Evolutionary conservation across 2,888 invertebrate species (phyloP).

Genomic region (Trileptium ribeirensis): DNA sequence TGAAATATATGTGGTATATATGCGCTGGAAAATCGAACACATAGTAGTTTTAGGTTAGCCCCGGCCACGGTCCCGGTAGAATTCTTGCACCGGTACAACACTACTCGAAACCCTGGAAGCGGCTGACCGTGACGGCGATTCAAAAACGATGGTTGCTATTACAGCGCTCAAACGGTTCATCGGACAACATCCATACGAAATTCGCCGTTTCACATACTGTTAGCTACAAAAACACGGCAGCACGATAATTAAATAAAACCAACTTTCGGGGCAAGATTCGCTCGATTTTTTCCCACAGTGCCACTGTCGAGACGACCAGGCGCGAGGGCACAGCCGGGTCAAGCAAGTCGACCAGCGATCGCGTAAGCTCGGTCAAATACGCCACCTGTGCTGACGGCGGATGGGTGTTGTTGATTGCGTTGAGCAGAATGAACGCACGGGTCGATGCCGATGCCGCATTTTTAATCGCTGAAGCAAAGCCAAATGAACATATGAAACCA

Average conservation of each 20-base stretch:
- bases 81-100: no score
- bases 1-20: no score
- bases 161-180: no score
- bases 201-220: no score
- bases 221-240: neutral
- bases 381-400: neutral
- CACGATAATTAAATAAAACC: neutral
- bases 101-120: no score
- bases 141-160: no score
- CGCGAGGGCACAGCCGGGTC: neutral
- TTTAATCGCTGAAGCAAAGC: neutral
- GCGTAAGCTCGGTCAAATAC: neutral
- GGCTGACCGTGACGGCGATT: no score
- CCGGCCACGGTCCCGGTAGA: no score
- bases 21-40: no score
- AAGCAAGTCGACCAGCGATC: neutral
- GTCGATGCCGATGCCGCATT: neutral
- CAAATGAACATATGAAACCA: no score
- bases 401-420: neutral
- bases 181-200: no score
- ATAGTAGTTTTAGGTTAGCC: no score
- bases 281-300: conserved; percentile 12
- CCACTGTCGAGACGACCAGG: neutral
- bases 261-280: conserved; percentile 6
- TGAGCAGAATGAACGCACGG: neutral